A percentile compares a stretch with the other conserved stretches of the same genome.
Conservation (phyloP, 2,113 vertebrate species). For the Illadopsis cleaveri region DNA sequence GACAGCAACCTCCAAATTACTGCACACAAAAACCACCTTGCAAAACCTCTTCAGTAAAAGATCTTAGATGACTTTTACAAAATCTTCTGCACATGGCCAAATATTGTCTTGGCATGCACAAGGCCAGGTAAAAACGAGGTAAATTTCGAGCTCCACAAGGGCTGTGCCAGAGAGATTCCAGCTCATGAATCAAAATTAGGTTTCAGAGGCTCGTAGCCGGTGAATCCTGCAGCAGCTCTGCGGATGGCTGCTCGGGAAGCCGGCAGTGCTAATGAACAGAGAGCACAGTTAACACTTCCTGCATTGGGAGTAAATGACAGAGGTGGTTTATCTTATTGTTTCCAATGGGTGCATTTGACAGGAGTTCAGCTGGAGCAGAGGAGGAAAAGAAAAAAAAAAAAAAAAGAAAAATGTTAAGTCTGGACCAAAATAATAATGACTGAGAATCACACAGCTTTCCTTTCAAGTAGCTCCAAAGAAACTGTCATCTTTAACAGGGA, state of each 20-base stretch:
- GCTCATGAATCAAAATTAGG: slow-evolving; percentile 54
- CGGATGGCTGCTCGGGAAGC: slow-evolving; percentile 41
- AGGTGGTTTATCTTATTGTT: slow-evolving; percentile 69
- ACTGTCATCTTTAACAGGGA: slow-evolving; percentile 22
- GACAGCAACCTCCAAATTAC: not conserved
- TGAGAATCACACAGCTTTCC: not conserved
- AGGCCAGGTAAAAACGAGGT: not conserved
- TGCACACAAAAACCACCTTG: not conserved
- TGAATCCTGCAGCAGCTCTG: slow-evolving; percentile 39
- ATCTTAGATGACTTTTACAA: not conserved
- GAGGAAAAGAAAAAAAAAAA: not conserved
- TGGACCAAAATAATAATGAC: slow-evolving; percentile 55
- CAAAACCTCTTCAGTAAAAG: not conserved
- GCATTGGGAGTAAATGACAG: slow-evolving; percentile 63
- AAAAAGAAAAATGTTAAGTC: slow-evolving; percentile 7
- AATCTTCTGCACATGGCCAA: not conserved
- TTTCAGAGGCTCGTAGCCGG: slow-evolving; percentile 25
- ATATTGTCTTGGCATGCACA: fast-evolving
- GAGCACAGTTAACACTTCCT: slow-evolving; percentile 56
- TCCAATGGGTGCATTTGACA: slow-evolving; percentile 56
- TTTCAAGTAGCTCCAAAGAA: slow-evolving; percentile 54
- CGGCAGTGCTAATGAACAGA: slow-evolving; percentile 40
- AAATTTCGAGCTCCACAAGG: not conserved
- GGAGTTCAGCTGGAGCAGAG: slow-evolving; percentile 5
- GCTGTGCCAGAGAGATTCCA: slow-evolving; percentile 27